phyloP scores from a whole-genome alignment of 2,888 invertebrate genomes.

The Drosophila hawaiiensis region DNA sequence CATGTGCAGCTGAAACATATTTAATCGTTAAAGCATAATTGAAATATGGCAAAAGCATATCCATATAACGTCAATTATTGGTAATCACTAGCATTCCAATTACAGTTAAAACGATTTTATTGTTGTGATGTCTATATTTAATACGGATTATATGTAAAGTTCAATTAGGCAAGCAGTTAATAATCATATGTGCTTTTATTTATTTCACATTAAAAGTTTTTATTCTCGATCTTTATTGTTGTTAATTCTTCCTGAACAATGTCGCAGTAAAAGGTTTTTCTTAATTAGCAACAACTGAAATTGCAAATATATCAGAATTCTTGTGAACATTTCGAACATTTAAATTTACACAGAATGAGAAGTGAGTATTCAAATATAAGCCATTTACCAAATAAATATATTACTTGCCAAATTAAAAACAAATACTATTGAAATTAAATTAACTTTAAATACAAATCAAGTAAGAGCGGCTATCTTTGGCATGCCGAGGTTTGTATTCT shows the following conservation, averaged over 20 bases:
- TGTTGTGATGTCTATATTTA: slow-evolving; percentile 1
- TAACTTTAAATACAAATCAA: not conserved
- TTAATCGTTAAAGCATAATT: slow-evolving; percentile 64
- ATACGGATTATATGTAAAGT: not conserved
- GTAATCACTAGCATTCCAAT: slow-evolving; percentile 25
- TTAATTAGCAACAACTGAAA: not conserved
- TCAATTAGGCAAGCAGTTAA: not conserved
- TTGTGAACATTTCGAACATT: not conserved
- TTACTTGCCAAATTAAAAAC: not conserved
- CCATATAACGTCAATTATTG: slow-evolving; percentile 19
- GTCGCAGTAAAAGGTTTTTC: not conserved
- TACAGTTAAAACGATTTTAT: not conserved
- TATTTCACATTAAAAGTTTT: not conserved
- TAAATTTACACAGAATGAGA: not conserved
- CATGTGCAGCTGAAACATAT: slow-evolving; percentile 55
- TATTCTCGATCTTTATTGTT: not conserved
- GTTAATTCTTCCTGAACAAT: not conserved
- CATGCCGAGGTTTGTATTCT: not conserved
- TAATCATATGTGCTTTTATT: not conserved
- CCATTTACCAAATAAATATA: not conserved
- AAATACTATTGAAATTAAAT: not conserved
- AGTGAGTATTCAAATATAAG: not conserved
- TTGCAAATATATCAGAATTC: not conserved
- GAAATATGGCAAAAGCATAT: slow-evolving; percentile 39
- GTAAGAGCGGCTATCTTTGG: not conserved